Percentiles rank a stretch among this genome's conserved stretches.
These are phyloP conservation scores for Cantharis nigra DNA, from an alignment of 2,888 invertebrate species.

Conservation along the genomic window DNA sequence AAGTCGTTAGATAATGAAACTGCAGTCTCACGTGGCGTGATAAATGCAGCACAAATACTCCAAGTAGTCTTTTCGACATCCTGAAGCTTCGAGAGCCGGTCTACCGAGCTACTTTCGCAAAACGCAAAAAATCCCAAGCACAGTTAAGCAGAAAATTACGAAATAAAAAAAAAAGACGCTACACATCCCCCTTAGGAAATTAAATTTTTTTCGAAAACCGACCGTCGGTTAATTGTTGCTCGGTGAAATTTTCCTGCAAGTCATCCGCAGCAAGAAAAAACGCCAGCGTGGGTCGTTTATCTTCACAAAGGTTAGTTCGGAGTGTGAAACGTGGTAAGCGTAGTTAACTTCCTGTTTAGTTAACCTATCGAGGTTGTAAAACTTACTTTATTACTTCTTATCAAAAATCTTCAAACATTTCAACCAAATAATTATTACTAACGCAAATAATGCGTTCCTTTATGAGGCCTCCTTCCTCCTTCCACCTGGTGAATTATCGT, in stretches of 20 bases:
- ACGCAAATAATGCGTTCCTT: neutral
- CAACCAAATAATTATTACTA: neutral
- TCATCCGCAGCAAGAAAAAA: neutral
- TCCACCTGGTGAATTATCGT: neutral
- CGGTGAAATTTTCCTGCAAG: neutral
- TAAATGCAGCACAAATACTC: slow-evolving; percentile 19
- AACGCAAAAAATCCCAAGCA: neutral
- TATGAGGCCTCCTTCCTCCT: neutral
- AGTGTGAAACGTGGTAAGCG: slow-evolving; percentile 1
- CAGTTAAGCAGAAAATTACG: neutral
- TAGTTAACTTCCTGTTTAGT: slow-evolving; percentile 1
- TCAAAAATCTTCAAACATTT: neutral
- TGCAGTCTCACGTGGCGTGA: slow-evolving; percentile 32
- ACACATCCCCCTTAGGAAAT: neutral
- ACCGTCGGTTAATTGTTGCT: neutral
- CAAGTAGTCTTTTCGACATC: neutral
- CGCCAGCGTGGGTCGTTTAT: neutral
- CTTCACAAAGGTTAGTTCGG: neutral
- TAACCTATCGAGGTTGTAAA: neutral
- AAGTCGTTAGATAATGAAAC: slow-evolving; percentile 11
- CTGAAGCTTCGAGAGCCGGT: neutral
- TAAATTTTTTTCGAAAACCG: neutral
- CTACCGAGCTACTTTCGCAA: neutral
- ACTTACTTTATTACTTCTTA: neutral
- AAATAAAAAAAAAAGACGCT: neutral